Percentiles rank a stretch among this genome's conserved stretches.
Evolutionary conservation across 2,113 vertebrate genomes (phyloP).

Genomic region (Atlantisia rogersi): DNA sequence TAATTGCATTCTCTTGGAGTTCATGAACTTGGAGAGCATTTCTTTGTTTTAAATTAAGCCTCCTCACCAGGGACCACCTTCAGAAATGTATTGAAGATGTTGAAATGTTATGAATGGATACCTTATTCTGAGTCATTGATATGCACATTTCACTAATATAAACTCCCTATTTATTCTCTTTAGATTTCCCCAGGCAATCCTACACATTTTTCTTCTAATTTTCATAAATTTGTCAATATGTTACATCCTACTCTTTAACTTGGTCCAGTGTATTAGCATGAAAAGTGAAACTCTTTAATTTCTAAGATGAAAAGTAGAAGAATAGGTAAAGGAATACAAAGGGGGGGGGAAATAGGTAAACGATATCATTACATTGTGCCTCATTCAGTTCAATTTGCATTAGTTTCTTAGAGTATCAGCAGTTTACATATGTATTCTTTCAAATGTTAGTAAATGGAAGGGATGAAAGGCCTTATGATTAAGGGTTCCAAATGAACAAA

Average conservation of each 20-base stretch:
- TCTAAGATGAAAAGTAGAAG: background rate
- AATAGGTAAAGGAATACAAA: background rate
- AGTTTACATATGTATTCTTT: background rate
- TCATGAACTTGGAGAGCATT: constrained; percentile 7
- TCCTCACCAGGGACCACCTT: constrained; percentile 21
- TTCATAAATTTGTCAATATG: constrained; percentile 18
- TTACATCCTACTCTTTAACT: background rate
- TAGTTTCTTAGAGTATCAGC: background rate
- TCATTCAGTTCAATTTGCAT: background rate
- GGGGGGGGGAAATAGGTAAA: background rate
- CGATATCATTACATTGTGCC: background rate
- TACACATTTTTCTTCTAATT: background rate
- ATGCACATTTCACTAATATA: constrained; percentile 22
- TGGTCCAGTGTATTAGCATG: background rate
- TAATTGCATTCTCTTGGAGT: constrained; percentile 21
- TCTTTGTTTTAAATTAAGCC: constrained; percentile 23
- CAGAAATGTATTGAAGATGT: background rate
- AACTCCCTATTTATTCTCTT: background rate
- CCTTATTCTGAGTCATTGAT: constrained; percentile 36
- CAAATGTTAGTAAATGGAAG: background rate
- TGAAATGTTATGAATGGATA: background rate
- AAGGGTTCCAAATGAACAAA: background rate
- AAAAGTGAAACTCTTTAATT: background rate
- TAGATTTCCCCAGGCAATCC: background rate
- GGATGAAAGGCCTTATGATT: background rate